These are phyloP conservation scores for Agelastica alni DNA, from an alignment of 2,888 invertebrate genomes.

Conservation along the genomic window DNA sequence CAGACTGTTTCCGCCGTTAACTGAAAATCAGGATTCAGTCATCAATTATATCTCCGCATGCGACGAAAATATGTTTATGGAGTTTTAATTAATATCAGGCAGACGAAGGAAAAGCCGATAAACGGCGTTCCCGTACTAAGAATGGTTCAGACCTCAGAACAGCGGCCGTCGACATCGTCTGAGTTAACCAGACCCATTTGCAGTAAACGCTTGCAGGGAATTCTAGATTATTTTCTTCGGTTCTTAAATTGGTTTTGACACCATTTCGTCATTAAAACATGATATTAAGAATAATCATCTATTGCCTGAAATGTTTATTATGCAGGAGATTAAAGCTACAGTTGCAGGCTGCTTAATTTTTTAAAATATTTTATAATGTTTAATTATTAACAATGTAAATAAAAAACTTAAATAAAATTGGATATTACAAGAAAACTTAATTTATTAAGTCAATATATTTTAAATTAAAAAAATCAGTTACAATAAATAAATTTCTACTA, in stretches of 20 bases:
- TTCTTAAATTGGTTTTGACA: slow-evolving; percentile 1
- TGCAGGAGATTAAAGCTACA: no score
- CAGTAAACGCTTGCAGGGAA: neutral
- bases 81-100: slow-evolving; percentile 29
- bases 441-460: no score
- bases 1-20: slow-evolving; percentile 23
- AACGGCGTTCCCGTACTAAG: slow-evolving; percentile 18
- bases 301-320: no score
- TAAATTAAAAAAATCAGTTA: no score
- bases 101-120: slow-evolving; percentile 29
- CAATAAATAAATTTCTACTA: no score
- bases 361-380: no score
- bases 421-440: no score
- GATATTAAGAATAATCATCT: neutral
- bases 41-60: slow-evolving; percentile 40
- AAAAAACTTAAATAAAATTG: no score
- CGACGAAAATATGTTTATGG: slow-evolving; percentile 40
- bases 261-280: neutral
- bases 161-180: neutral
- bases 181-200: neutral
- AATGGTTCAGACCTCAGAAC: neutral
- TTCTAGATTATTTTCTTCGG: neutral
- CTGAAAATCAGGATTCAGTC: slow-evolving; percentile 34
- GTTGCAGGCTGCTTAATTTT: no score
- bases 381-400: no score